Evolutionary conservation across 2,888 invertebrate species (phyloP).

Genomic region (Troides oblongomaculatus): DNA sequence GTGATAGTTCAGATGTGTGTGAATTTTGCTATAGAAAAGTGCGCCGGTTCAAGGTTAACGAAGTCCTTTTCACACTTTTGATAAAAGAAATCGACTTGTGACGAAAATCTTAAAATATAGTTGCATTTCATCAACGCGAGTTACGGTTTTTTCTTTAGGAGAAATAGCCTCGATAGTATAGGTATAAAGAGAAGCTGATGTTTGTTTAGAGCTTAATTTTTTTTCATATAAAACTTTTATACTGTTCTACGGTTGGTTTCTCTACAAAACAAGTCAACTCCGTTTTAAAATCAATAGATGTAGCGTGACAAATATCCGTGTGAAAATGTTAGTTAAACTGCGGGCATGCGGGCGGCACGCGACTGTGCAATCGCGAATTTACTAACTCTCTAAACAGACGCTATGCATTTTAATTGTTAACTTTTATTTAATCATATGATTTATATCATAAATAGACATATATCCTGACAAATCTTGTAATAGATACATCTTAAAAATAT

Average conservation of each 20-base stretch:
- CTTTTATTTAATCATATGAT: not conserved
- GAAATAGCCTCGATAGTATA: too few species aligned
- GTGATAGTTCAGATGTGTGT: not conserved
- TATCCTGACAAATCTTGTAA: too few species aligned
- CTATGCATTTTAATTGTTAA: not conserved
- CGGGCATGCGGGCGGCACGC: conserved; percentile 62
- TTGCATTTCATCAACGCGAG: too few species aligned
- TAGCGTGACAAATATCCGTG: conserved; percentile 30
- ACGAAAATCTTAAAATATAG: too few species aligned
- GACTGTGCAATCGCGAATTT: conserved; percentile 34
- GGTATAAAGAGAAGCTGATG: not conserved
- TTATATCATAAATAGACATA: not conserved
- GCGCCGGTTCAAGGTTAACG: too few species aligned
- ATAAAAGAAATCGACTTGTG: too few species aligned
- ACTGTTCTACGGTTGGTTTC: not conserved
- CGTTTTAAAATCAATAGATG: conserved; percentile 23
- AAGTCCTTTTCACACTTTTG: too few species aligned
- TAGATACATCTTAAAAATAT: too few species aligned
- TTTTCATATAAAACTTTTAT: not conserved
- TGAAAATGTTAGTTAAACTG: conserved; percentile 27
- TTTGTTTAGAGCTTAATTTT: not conserved
- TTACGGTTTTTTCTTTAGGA: too few species aligned
- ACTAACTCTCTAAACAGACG: conserved; percentile 3
- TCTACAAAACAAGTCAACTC: conserved; percentile 1
- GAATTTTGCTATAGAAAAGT: not conserved